Base-by-base conservation (phyloP, 2,888 invertebrate genomes). In the Charanyca ferruginea region DNA sequence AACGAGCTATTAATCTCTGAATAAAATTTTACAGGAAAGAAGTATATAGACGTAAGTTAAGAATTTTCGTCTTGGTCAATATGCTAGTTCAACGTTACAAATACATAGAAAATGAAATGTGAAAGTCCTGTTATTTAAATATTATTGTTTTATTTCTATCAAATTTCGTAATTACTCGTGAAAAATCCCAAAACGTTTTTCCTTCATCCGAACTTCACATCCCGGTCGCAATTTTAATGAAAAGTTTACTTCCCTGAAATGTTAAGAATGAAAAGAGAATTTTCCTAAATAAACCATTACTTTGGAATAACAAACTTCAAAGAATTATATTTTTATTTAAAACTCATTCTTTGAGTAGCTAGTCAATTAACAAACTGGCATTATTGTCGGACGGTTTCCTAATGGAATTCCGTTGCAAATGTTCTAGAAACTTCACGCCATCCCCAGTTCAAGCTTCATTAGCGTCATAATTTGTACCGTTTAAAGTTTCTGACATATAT, bases 341-440 rank as follows among this genome's bases (percentile, higher is more conserved):
- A 66, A 62, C 28, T 38, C 47, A 54, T 70, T 68, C 49, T 64
- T 79, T 54, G 38, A 66, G 55, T 45, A 47, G 64, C 45, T 45
- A 63, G 55, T 76, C 57, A 57, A 47, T 20, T 66, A 79, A 84
- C 82, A 84, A 80, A 79, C 73, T 78, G 60, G 66, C 80, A 75
- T 78, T 78, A 73, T 72, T 70, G 62, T 64, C 28, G 20, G 54
- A 65, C 64, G 66, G 61, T 58, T 67, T 62, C 70, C 62, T 86
- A 83, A 84, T 86, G 68, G 79, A 77, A 86, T 85, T 84, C 79
- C 66, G 73, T 74, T 52, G 73, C 60, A 72, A 83, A 86, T 83
- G 81, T 82, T 81, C 69, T 32, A 64, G 59, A 80, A 80, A 65
- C 35, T 66, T 64, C 38, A 38, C 38, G 13, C 5, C 16, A 13